Conservation (phyloP, 2,888 invertebrate genomes). For the Polydrusus cervinus region DNA sequence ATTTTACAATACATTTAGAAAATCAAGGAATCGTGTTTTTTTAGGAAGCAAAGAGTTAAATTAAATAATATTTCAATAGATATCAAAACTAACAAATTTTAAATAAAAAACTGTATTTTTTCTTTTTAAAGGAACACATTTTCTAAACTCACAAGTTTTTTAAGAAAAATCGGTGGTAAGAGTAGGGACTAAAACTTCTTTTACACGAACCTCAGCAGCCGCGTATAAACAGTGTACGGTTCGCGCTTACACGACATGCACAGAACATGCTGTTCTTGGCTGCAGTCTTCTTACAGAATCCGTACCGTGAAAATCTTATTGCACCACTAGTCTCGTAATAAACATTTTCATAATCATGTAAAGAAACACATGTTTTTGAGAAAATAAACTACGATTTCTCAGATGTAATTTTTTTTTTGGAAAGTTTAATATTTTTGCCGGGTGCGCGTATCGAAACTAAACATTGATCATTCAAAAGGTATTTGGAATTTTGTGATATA, state of each 20-base stretch:
- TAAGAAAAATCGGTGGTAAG: conserved; percentile 2
- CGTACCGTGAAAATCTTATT: conserved; percentile 35
- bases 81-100: no score
- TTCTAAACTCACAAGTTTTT: not conserved
- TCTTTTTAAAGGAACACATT: no score
- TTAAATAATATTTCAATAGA: no score
- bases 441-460: not conserved
- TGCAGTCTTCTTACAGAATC: conserved; percentile 47
- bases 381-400: not conserved
- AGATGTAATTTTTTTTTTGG: not conserved
- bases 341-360: conserved; percentile 3
- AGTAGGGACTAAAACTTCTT: conserved; percentile 53
- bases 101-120: no score
- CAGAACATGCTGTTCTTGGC: conserved; percentile 46
- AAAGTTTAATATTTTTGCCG: not conserved
- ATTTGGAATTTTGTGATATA: conserved; percentile 15
- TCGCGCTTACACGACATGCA: conserved; percentile 47
- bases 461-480: not conserved
- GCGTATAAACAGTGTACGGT: conserved; percentile 50
- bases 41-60: no score
- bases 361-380: not conserved
- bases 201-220: conserved; percentile 48
- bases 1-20: no score
- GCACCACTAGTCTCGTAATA: not conserved
- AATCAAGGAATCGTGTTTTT: no score